These are phyloP conservation scores for Apodemus agrarius DNA, from an alignment of 2,797 vertebrate genomes.

Conservation along the genomic window DNA sequence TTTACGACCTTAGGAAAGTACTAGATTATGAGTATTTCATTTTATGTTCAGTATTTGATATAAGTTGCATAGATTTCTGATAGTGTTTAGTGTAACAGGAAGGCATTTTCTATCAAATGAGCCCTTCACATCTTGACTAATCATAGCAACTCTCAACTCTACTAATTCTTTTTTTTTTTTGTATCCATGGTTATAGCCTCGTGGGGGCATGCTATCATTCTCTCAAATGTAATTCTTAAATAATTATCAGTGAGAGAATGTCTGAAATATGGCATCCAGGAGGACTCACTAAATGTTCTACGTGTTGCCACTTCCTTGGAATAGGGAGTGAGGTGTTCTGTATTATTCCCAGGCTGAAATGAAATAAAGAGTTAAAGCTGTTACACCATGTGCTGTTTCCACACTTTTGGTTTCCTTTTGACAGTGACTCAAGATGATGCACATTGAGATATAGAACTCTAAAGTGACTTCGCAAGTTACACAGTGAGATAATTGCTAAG, in stretches of 20 bases:
- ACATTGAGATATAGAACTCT: background rate
- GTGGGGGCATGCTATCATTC: background rate
- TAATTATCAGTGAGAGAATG: background rate
- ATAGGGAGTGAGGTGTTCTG: background rate
- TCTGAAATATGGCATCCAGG: background rate
- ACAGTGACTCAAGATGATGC: background rate
- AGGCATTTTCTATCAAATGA: background rate
- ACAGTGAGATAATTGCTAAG: background rate
- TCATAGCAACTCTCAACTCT: background rate
- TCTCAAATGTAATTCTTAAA: background rate
- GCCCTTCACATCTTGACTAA: background rate
- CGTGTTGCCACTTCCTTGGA: background rate
- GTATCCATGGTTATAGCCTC: background rate
- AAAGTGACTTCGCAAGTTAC: background rate
- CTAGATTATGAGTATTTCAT: conserved; percentile 41
- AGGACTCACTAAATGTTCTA: background rate
- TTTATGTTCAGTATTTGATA: conserved; percentile 9
- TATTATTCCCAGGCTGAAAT: background rate
- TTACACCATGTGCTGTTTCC: background rate
- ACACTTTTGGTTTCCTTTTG: conserved; percentile 9
- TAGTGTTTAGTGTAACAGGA: background rate
- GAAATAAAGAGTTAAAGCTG: background rate
- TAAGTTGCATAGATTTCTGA: background rate
- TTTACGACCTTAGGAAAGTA: conserved; percentile 51
- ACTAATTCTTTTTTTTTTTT: background rate